Base-by-base conservation (phyloP, 1,140 invertebrate genomes). In the Babylonia areolata region DNA sequence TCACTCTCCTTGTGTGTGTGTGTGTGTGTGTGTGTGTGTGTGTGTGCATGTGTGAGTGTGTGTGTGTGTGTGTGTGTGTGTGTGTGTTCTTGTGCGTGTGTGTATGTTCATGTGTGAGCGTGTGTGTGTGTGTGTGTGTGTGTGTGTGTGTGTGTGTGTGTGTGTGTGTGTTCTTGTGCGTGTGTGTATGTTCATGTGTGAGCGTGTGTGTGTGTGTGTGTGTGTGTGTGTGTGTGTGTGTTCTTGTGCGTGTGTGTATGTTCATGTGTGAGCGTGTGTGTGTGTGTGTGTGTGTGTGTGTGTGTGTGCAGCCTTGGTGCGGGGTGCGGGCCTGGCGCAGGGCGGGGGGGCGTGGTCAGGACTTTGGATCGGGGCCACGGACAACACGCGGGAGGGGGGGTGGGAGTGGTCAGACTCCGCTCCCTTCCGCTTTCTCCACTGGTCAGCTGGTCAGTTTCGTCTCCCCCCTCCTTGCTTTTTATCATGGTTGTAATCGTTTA, bases 321-420 rank as follows among this genome's bases (percentile, higher is more conserved):
- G 87, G 33, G 82, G 89, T 11, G 37, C 91, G 33, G 86, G 78
- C n/a, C 82, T 86, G 37, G 86, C 85, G 9, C 77, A 42, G 78
- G 89, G 87, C 77, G 73, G 86, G 3, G 84, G 51, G 20, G 54
- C 90, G 42, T 86, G 88, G 81, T 71, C 84, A 58, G 89, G 90
- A 77, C 89, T 90, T 54, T 92, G 90, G 90, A 91, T 91, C n/a
- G 91, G 91, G 1, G 90, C 87, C 33, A 90, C 89, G 77, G 91
- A 92, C 84, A 83, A 88, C 35, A 88, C 81, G 35, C 42, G 80
- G 23, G 91, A 92, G 64, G 91, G 91, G 28, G 91, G 91, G 35
- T 92, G 91, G 91, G 83, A 88, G 58, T 92, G 91, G 91, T 88
- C 82, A 39, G 90, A 92, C 83, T 84, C 81, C 28, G 85, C 88